Evolutionary conservation across 2,113 vertebrate species (phyloP).

Genomic region (Pionites leucogaster): DNA sequence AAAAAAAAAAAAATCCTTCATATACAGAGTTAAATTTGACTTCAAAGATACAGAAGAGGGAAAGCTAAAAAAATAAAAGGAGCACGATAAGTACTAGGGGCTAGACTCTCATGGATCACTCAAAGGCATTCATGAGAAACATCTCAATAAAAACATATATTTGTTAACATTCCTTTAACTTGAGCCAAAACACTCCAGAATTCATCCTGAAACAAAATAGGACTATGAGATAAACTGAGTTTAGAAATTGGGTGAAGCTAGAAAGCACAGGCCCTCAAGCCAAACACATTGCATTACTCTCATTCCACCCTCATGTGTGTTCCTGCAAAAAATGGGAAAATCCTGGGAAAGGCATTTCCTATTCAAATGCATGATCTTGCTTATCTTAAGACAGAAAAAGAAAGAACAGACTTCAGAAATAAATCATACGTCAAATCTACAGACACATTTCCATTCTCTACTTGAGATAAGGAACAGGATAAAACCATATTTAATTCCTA

Average conservation of each 20-base stretch:
- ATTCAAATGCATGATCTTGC: neutral
- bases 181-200: neutral
- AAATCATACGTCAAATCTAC: neutral
- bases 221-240: neutral
- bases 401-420: conserved; percentile 1
- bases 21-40: neutral
- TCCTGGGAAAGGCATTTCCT: neutral
- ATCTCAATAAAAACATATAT: neutral
- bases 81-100: neutral
- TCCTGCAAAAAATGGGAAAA: neutral
- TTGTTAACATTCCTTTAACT: conserved; percentile 31
- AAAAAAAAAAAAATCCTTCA: neutral
- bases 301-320: neutral
- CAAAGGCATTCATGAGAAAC: neutral
- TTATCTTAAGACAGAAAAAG: neutral
- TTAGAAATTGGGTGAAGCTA: neutral
- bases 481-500: neutral
- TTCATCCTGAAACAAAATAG: conserved; percentile 1
- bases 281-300: neutral
- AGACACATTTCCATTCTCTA: neutral
- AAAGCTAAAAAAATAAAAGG: neutral
- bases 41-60: rapidly evolving
- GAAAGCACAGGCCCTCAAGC: neutral
- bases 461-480: neutral
- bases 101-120: neutral